phyloP scores from a whole-genome alignment of 2,888 invertebrate genomes.

The Rotaria macrura region DNA sequence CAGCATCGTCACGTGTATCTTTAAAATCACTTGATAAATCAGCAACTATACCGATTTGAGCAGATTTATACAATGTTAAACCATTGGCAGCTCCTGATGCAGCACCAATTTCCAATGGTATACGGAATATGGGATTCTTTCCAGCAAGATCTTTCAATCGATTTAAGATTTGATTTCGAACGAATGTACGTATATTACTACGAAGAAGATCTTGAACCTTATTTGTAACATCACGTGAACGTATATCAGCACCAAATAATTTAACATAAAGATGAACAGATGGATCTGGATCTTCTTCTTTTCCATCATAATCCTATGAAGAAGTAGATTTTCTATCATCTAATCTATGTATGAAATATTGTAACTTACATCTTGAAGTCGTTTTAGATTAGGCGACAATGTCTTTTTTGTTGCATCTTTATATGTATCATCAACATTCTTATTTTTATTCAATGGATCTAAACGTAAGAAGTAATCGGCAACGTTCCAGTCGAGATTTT shows the following conservation, averaged over 20 bases:
- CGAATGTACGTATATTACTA: neutral
- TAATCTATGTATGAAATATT: neutral
- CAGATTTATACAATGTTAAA: constrained; percentile 9
- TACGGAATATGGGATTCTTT: neutral
- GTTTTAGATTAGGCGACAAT: neutral
- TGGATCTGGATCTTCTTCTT: neutral
- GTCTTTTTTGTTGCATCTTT: neutral
- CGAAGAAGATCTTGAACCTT: neutral
- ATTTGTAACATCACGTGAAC: neutral
- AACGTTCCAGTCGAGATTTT: constrained; percentile 15
- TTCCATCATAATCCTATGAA: neutral
- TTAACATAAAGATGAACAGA: constrained; percentile 4
- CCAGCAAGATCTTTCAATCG: neutral
- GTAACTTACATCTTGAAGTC: neutral
- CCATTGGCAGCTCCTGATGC: neutral
- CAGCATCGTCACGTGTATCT: neutral
- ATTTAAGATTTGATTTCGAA: neutral
- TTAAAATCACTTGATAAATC: neutral
- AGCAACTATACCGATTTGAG: neutral
- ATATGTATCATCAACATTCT: neutral
- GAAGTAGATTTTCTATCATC: no score
- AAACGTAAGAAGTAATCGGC: neutral
- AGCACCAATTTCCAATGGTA: constrained; percentile 11
- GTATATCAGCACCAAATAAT: constrained; percentile 3
- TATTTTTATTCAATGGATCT: constrained; percentile 12